A percentile compares a stretch with the other conserved stretches of the same genome.
Evolutionary conservation across 2,888 invertebrate genomes (phyloP).

Genomic region (Macaria notata): DNA sequence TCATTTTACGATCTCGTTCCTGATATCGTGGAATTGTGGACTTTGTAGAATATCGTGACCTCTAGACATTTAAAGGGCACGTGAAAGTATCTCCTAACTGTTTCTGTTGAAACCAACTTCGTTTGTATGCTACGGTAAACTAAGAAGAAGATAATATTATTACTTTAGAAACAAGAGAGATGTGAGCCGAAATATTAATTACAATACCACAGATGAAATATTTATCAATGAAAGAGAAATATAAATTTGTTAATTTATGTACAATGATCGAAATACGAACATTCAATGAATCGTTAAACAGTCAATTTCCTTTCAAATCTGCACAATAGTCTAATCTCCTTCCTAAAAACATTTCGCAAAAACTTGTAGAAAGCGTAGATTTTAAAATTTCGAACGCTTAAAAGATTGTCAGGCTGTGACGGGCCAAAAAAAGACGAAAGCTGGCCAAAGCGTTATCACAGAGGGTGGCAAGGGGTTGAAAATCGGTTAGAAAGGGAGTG

Average conservation of each 20-base stretch:
- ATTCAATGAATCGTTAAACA: too few species aligned
- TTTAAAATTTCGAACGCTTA: slow-evolving; percentile 54
- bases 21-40: slow-evolving; percentile 13
- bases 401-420: slow-evolving; percentile 66
- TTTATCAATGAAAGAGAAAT: too few species aligned
- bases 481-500: too few species aligned
- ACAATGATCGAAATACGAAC: too few species aligned
- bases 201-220: too few species aligned
- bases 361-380: slow-evolving; percentile 48
- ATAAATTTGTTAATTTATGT: too few species aligned
- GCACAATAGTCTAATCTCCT: neutral
- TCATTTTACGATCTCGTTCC: slow-evolving; percentile 8
- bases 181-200: too few species aligned
- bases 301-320: neutral
- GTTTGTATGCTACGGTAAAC: slow-evolving; percentile 7
- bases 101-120: slow-evolving; percentile 12
- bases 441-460: slow-evolving; percentile 57
- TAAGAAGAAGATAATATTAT: neutral
- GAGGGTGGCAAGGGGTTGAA: slow-evolving; percentile 34
- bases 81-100: slow-evolving; percentile 12
- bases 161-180: neutral
- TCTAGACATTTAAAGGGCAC: slow-evolving; percentile 19
- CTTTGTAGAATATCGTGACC: slow-evolving; percentile 16
- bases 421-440: slow-evolving; percentile 61
- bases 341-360: slow-evolving; percentile 26